Evolutionary conservation across 2,797 vertebrate species (phyloP).

Genomic region (Sebastes iracundus): DNA sequence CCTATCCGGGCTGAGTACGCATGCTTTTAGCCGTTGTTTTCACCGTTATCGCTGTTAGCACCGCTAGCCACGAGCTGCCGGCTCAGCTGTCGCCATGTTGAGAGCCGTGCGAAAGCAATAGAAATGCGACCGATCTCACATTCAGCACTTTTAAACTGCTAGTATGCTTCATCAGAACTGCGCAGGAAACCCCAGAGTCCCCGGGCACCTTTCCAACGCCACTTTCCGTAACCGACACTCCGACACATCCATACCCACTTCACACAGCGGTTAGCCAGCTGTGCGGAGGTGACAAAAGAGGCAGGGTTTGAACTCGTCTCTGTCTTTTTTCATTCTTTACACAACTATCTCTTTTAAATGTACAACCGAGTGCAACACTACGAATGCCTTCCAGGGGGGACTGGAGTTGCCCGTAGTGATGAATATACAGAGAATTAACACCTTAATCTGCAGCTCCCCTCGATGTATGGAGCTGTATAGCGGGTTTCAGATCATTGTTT

Average conservation of each 20-base stretch:
- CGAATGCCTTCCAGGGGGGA: not conserved
- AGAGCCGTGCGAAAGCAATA: too few species aligned
- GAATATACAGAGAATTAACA: not conserved
- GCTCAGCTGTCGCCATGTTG: too few species aligned
- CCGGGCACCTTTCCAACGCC: too few species aligned
- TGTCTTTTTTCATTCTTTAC: not conserved
- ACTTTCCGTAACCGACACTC: not conserved
- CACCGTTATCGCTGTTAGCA: too few species aligned
- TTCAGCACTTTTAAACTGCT: too few species aligned
- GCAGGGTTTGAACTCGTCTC: not conserved
- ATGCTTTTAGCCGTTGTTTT: too few species aligned
- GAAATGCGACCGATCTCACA: too few species aligned
- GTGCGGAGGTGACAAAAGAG: not conserved
- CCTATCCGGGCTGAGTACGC: accelerated
- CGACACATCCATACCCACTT: not conserved
- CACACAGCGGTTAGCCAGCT: not conserved
- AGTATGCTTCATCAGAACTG: too few species aligned
- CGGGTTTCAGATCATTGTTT: not conserved
- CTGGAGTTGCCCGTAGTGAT: not conserved
- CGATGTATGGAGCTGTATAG: not conserved
- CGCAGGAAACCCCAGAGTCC: too few species aligned
- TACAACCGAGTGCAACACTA: not conserved
- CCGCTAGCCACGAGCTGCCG: too few species aligned
- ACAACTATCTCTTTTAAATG: too few species aligned
- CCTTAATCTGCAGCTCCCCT: not conserved